These are phyloP conservation scores for Micromussa lordhowensis DNA, from an alignment of 92 coral and sea anemone genomes.

Conservation along the genomic window DNA sequence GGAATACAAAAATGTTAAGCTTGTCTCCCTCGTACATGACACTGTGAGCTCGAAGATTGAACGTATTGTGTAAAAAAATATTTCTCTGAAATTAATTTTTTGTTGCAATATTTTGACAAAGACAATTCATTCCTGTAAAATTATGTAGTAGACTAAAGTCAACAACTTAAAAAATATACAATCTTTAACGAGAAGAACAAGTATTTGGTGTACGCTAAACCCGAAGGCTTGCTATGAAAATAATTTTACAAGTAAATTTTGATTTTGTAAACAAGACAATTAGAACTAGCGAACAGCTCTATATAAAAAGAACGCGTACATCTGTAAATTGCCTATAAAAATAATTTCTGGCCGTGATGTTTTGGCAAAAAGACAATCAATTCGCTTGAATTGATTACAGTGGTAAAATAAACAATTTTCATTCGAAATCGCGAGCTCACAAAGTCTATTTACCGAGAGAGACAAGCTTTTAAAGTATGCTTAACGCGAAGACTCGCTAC, in stretches of 20 bases:
- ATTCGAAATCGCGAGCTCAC: not conserved
- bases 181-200: too few relatives aligned
- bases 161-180: too few relatives aligned
- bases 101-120: not conserved
- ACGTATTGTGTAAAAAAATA: too few relatives aligned
- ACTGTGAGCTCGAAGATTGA: not conserved
- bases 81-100: too few relatives aligned
- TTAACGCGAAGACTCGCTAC: not conserved
- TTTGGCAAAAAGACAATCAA: not conserved
- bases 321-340: not conserved
- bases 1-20: too few relatives aligned
- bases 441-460: not conserved
- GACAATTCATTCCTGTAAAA: not conserved
- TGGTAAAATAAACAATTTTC: not conserved
- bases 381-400: too few relatives aligned
- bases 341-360: not conserved
- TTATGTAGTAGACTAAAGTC: not conserved
- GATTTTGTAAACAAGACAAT: not conserved
- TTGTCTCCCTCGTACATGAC: not conserved
- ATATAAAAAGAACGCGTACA: too few relatives aligned
- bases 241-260: not conserved
- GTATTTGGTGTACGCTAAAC: not conserved
- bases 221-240: not conserved
- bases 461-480: not conserved
- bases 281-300: not conserved